Percentiles rank a stretch among this genome's conserved stretches.
Evolutionary conservation across 2,113 vertebrate species (phyloP).

Genomic region (Protomyctophum bolini): DNA sequence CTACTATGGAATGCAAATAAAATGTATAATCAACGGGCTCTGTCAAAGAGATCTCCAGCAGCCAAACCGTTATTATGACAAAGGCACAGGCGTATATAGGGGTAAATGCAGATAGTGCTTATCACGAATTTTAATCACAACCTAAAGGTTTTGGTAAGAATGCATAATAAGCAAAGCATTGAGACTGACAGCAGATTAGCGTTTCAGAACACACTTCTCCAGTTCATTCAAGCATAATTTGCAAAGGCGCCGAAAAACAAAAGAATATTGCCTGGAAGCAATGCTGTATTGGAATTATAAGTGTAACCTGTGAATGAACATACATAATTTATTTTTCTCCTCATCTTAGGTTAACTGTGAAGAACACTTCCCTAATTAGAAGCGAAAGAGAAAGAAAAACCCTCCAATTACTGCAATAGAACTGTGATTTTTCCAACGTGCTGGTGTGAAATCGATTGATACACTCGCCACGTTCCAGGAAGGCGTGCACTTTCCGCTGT

Average conservation of each 20-base stretch:
- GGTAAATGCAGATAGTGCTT: not conserved
- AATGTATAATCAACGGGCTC: not conserved
- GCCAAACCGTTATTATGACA: not conserved
- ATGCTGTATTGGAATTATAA: too few species aligned
- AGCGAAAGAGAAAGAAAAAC: not conserved
- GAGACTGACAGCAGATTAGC: not conserved
- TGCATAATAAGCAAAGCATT: not conserved
- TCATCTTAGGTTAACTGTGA: not conserved
- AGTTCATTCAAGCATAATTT: too few species aligned
- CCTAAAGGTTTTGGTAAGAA: constrained; percentile 6
- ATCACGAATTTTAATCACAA: constrained; percentile 21
- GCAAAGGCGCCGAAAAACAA: too few species aligned
- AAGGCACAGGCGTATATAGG: not conserved
- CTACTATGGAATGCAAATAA: not conserved
- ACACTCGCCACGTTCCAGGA: constrained; percentile 36
- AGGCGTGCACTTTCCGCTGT: not conserved
- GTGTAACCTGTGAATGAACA: not conserved
- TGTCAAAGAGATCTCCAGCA: not conserved
- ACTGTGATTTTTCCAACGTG: not conserved
- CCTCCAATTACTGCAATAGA: not conserved
- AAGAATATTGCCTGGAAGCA: too few species aligned
- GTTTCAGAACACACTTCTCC: not conserved
- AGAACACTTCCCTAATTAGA: not conserved
- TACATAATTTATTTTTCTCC: not conserved
- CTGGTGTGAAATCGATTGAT: constrained; percentile 35